A percentile compares a stretch with the other conserved stretches of the same genome.
phyloP scores from a whole-genome alignment of 2,113 vertebrate species.

The Callipepla squamata region DNA sequence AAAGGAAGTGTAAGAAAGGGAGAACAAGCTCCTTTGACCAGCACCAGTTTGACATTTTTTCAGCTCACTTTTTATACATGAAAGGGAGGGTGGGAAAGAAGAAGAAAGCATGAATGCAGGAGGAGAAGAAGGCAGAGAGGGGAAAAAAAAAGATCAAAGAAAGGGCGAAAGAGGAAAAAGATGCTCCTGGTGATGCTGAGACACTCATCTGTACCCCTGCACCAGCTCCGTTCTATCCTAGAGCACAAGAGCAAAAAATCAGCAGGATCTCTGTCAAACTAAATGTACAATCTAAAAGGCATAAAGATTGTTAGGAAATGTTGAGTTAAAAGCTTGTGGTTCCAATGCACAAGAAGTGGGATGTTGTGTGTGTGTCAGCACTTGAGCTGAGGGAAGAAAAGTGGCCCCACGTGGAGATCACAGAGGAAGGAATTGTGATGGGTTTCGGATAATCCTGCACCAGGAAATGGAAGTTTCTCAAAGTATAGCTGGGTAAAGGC shows the following conservation, averaged over 20 bases:
- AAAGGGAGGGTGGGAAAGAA: conserved; percentile 32
- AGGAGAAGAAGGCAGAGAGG: conserved; percentile 17
- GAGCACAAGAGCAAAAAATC: neutral
- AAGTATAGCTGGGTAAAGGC: neutral
- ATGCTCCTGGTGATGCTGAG: neutral
- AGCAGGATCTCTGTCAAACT: conserved; percentile 7
- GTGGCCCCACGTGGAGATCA: neutral
- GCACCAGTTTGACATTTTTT: conserved; percentile 42
- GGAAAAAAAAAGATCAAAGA: conserved; percentile 18
- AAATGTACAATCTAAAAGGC: neutral
- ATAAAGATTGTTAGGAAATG: neutral
- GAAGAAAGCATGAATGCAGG: conserved; percentile 46
- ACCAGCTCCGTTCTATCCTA: neutral
- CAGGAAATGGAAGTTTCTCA: neutral
- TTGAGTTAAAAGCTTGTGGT: neutral
- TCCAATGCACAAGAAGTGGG: neutral
- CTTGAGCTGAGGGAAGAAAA: neutral
- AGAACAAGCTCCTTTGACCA: conserved; percentile 57
- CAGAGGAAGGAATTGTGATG: neutral
- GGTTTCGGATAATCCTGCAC: neutral
- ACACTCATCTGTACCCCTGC: neutral
- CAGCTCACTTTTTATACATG: conserved; percentile 38
- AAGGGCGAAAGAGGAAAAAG: conserved; percentile 27
- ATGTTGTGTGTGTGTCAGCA: neutral
- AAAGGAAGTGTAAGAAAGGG: conserved; percentile 23